Percentiles rank a stretch among this genome's conserved stretches.
These are phyloP conservation scores for Strix aluco DNA, from an alignment of 2,113 vertebrate genomes.

Conservation along the genomic window DNA sequence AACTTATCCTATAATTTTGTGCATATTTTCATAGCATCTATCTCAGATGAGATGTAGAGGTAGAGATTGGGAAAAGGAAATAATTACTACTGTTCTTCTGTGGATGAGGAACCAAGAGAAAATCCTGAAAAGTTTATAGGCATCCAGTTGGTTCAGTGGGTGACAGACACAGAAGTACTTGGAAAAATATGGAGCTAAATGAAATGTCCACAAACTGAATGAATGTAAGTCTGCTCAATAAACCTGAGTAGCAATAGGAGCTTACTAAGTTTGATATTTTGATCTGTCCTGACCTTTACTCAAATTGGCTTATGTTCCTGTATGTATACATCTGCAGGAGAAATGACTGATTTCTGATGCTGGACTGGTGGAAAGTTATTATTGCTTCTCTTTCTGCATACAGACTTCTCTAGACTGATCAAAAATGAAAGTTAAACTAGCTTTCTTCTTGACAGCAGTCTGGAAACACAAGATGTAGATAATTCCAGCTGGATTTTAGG, in stretches of 20 bases:
- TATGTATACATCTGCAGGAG: not conserved
- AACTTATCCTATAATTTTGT: not conserved
- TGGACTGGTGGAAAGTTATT: not conserved
- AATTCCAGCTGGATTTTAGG: not conserved
- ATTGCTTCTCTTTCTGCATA: not conserved
- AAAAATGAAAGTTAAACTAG: not conserved
- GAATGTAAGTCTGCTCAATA: not conserved
- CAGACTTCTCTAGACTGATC: not conserved
- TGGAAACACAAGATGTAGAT: not conserved
- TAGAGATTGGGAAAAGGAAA: not conserved
- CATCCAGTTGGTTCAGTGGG: not conserved
- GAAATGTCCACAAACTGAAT: not conserved
- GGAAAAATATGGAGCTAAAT: not conserved
- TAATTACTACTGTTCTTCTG: accelerated
- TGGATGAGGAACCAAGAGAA: not conserved
- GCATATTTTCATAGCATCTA: accelerated
- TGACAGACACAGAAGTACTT: not conserved
- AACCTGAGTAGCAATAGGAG: not conserved
- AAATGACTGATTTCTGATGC: not conserved
- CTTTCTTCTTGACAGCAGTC: not conserved
- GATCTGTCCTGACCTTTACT: not conserved
- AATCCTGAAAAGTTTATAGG: not conserved
- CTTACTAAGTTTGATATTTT: not conserved
- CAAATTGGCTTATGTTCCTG: not conserved
- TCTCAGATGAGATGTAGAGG: not conserved